Evolutionary conservation across 2,888 invertebrate species (phyloP), one percentile per base, ranked within the genome.

Genomic region (Eupithecia vulgata): DNA sequence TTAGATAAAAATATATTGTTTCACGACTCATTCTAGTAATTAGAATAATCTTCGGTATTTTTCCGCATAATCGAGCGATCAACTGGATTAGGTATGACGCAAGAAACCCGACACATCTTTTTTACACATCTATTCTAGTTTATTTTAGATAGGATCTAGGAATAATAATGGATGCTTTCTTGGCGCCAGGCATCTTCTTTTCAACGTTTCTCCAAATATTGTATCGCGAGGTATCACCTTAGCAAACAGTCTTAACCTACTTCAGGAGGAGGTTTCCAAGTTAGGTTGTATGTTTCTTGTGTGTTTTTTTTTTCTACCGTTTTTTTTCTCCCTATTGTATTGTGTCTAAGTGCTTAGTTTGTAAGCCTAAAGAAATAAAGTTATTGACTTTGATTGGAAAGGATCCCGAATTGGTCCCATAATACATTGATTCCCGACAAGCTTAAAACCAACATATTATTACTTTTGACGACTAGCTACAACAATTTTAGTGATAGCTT

Each of bases 1-100:
- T 76, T 80, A 72, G 71, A 75, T 79, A 79, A 77, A 80, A 81
- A 81, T 81, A 81, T 81, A 82, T 81, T 82, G 81, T 75, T 76
- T 76, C 73, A 79, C 72, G 64, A 78, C 70, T 37, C 73, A 79
- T 78, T 79, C 72, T 70, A 70, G 80, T 79, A 82, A 83, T 82
- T 82, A 79, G 74, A 82, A 81, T 81, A 79, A 74, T 73, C 42
- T 75, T 67, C 65, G 72, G 74, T 75, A 62, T 68, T 76, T 75
- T 77, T 76, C 74, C 74, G 59, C 67, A 35, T 25, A 52, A 70
- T 71, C 48, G 68, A 35, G 64, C 66, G 21, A 42, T 69, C 61
- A 72, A 65, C 68, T 68, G 68, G 68, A 72, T 72, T 65, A 37
- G 34, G 12, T 40, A 5, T 65, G 65, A 65, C 65, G 65, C 65